These are phyloP conservation scores for Bufotes viridis DNA, from an alignment of 2,797 vertebrate genomes.

Conservation along the genomic window DNA sequence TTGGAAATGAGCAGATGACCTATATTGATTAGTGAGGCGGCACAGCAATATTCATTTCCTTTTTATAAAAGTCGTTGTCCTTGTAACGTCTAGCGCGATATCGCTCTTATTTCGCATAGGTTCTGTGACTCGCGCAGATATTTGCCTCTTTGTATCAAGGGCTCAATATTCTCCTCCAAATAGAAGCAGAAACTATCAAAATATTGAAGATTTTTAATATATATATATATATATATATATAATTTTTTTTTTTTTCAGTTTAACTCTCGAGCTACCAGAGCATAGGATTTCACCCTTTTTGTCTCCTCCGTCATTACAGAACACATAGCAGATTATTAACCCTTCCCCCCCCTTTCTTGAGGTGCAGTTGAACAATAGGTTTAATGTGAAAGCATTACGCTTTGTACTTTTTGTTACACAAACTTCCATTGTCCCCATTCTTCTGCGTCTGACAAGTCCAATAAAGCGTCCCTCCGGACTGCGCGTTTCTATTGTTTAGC, in stretches of 20 bases:
- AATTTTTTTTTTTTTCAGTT: no score
- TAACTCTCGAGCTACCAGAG: no score
- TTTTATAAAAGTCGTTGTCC: not conserved
- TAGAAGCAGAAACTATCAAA: no score
- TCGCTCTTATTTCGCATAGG: no score
- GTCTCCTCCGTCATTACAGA: not conserved
- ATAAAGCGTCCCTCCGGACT: slow-evolving; percentile 33
- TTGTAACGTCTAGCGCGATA: not conserved
- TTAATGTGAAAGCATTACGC: slow-evolving; percentile 35
- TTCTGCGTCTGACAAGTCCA: slow-evolving; percentile 25
- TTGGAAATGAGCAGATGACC: not conserved
- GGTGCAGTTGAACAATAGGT: not conserved
- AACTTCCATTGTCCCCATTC: slow-evolving; percentile 23
- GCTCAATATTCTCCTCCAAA: not conserved
- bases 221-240: no score
- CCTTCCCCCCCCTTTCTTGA: not conserved
- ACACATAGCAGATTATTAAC: slow-evolving; percentile 4
- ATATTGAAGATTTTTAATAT: no score
- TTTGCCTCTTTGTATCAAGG: not conserved
- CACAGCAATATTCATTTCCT: not conserved
- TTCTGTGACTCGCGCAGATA: no score
- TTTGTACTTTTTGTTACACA: slow-evolving; percentile 38
- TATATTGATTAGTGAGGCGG: not conserved
- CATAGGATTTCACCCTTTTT: no score
- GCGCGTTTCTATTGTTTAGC: slow-evolving; percentile 35